Evolutionary conservation across 1,140 invertebrate species (phyloP).

Genomic region (Lutraria rhynchaena): DNA sequence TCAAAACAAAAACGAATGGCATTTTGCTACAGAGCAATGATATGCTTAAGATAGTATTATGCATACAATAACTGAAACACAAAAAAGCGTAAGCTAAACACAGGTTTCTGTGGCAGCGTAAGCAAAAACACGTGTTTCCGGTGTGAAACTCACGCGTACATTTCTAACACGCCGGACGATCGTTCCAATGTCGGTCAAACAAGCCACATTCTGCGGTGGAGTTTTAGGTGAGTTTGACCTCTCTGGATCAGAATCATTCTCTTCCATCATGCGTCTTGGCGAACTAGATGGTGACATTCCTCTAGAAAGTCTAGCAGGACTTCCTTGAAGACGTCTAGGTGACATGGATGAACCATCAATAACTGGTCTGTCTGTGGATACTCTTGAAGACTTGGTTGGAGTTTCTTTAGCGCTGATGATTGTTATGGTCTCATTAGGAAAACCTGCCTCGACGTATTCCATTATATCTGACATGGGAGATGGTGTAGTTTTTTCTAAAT

Average conservation of each 20-base stretch:
- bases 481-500: conserved; percentile 68
- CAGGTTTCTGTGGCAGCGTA: conserved; percentile 59
- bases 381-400: background rate
- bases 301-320: conserved; percentile 3
- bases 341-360: conserved; percentile 8
- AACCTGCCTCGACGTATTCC: conserved; percentile 34
- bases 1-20: too few relatives aligned
- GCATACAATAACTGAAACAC: conserved; percentile 2
- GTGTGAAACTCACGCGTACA: conserved; percentile 71
- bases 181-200: conserved; percentile 67
- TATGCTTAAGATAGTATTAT: too few relatives aligned
- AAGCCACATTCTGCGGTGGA: conserved; percentile 47
- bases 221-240: conserved; percentile 47
- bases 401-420: conserved; percentile 24
- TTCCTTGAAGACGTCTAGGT: conserved; percentile 12
- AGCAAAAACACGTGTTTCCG: conserved; percentile 72
- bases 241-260: conserved; percentile 29
- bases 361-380: conserved; percentile 12
- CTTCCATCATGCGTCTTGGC: conserved; percentile 45
- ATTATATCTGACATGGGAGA: conserved; percentile 62
- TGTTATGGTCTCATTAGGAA: conserved; percentile 10
- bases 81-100: conserved; percentile 42
- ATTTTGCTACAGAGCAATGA: too few relatives aligned
- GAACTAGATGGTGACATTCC: conserved; percentile 31
- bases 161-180: conserved; percentile 70